A percentile compares a stretch with the other conserved stretches of the same genome.
Conservation (phyloP, 2,888 invertebrate species). For the Hirtodrosophila histrioides region DNA sequence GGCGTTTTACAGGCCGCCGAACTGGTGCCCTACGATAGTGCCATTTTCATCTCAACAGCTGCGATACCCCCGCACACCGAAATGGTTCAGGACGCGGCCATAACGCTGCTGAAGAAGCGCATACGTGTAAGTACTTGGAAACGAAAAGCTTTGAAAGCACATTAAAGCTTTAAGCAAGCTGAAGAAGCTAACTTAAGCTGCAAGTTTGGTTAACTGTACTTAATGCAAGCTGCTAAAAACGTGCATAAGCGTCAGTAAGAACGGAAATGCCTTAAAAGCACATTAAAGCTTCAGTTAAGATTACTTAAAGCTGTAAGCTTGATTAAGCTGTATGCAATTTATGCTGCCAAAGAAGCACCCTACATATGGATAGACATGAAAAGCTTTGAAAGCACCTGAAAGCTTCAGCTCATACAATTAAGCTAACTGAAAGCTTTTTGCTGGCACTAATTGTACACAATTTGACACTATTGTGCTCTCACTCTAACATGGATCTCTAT, state of each 20-base stretch:
- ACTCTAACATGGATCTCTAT: not conserved
- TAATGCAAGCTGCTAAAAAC: no score
- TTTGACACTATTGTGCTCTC: no score
- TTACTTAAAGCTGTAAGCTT: not conserved
- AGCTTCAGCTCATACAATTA: not conserved
- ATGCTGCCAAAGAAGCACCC: no score
- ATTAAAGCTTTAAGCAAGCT: not conserved
- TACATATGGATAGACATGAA: no score
- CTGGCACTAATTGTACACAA: not conserved
- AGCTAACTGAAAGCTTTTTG: not conserved
- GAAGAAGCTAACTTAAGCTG: no score
- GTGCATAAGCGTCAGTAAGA: no score
- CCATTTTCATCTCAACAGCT: slow-evolving; percentile 87
- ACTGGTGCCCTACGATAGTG: slow-evolving; percentile 87
- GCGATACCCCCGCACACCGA: slow-evolving; percentile 86
- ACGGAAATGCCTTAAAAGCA: not conserved
- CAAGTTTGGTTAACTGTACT: not conserved
- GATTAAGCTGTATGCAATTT: not conserved
- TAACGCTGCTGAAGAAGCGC: slow-evolving; percentile 84
- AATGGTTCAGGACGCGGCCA: slow-evolving; percentile 84
- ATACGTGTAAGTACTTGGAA: slow-evolving; percentile 82
- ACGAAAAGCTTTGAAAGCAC: not conserved
- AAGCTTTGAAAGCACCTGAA: not conserved
- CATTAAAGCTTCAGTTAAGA: not conserved
- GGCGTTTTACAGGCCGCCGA: slow-evolving; percentile 87